Evolutionary conservation across 2,113 vertebrate genomes (phyloP).

Genomic region (Eptesicus fuscus): DNA sequence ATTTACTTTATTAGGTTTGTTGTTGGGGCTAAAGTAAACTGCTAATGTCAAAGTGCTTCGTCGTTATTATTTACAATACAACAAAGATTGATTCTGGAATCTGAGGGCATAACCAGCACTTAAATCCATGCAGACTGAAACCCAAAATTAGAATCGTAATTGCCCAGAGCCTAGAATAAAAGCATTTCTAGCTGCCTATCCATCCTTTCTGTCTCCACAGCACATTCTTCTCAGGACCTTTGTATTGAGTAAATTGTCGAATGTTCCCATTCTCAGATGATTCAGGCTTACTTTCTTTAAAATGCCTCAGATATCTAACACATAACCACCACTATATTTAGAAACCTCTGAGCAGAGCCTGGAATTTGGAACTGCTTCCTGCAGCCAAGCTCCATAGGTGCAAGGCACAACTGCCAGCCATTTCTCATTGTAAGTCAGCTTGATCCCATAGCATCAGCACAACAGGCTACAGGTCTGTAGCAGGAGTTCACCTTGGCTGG

Average conservation of each 20-base stretch:
- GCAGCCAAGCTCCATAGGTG: background rate
- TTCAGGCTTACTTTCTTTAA: conserved; percentile 34
- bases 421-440: background rate
- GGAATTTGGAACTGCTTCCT: conserved; percentile 28
- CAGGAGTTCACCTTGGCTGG: background rate
- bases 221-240: conserved; percentile 21
- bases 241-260: background rate
- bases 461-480: background rate
- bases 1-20: background rate
- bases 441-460: background rate
- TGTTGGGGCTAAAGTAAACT: background rate
- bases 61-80: background rate
- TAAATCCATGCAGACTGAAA: background rate
- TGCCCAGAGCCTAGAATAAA: background rate
- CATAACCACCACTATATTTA: conserved; percentile 27
- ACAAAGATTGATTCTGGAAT: background rate
- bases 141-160: background rate
- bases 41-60: background rate
- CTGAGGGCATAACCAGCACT: background rate
- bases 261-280: background rate
- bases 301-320: conserved; percentile 41
- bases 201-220: background rate
- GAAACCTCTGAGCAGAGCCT: conserved; percentile 25
- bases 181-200: background rate
- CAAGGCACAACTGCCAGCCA: background rate